These are phyloP conservation scores for Sphyrna mokarran DNA, from an alignment of 2,113 vertebrate genomes.

Conservation along the genomic window DNA sequence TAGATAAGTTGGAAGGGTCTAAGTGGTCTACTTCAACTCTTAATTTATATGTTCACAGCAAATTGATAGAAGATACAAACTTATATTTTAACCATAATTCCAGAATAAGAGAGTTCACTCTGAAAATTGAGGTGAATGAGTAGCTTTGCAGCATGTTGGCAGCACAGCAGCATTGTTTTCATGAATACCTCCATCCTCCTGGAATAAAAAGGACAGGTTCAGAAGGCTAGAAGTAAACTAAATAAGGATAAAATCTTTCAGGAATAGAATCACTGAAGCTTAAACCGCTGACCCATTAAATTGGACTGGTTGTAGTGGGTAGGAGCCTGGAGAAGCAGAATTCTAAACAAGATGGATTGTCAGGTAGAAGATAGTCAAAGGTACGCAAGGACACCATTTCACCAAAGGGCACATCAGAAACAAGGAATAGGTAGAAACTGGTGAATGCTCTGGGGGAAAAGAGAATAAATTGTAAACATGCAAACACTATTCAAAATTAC, in stretches of 20 bases:
- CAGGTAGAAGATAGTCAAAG: background rate
- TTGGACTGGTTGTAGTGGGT: background rate
- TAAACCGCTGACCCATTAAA: background rate
- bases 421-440: background rate
- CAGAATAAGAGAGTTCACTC: background rate
- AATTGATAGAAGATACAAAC: background rate
- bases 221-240: background rate
- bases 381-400: background rate
- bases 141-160: background rate
- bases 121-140: background rate
- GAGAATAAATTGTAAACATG: background rate
- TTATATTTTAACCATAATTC: background rate
- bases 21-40: too few species aligned
- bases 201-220: background rate
- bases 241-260: background rate
- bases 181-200: background rate
- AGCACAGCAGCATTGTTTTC: background rate
- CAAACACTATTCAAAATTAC: background rate
- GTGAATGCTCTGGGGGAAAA: background rate
- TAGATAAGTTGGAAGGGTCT: too few species aligned
- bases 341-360: background rate
- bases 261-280: background rate
- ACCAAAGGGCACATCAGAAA: background rate
- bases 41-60: too few species aligned
- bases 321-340: too few species aligned